phyloP scores from a whole-genome alignment of 2,888 invertebrate genomes.

The Volucella inanis region DNA sequence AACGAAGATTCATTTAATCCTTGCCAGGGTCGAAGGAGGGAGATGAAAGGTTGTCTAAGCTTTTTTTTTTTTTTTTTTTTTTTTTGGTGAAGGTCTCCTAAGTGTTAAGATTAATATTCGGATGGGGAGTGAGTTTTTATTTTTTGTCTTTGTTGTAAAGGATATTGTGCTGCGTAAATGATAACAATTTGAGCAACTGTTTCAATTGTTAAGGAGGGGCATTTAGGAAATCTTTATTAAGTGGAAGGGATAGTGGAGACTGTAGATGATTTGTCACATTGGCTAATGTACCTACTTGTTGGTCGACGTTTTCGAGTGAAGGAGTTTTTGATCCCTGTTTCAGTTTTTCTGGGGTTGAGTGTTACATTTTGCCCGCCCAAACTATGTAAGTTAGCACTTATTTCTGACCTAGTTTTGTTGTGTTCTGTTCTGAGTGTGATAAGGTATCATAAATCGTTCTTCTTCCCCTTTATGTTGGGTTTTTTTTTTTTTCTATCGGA shows the following conservation, averaged over 20 bases:
- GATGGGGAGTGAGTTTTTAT: background rate
- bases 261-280: conserved; percentile 15
- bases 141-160: background rate
- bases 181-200: conserved; percentile 14
- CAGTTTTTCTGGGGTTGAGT: background rate
- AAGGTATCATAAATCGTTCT: no score
- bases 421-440: no score
- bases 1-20: conserved; percentile 37
- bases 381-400: no score
- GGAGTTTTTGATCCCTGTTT: background rate
- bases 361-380: no score
- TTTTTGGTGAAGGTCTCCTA: background rate
- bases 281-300: background rate
- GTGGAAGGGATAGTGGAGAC: background rate
- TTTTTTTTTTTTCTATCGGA: no score
- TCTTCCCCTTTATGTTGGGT: no score
- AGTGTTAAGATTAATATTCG: background rate
- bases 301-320: background rate
- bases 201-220: conserved; percentile 20
- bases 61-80: background rate
- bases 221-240: conserved; percentile 7
- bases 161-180: background rate
- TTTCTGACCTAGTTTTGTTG: no score
- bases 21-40: background rate
- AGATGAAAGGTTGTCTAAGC: background rate